These are phyloP conservation scores for Clostera curtula DNA, from an alignment of 2,888 invertebrate species.

Conservation along the genomic window DNA sequence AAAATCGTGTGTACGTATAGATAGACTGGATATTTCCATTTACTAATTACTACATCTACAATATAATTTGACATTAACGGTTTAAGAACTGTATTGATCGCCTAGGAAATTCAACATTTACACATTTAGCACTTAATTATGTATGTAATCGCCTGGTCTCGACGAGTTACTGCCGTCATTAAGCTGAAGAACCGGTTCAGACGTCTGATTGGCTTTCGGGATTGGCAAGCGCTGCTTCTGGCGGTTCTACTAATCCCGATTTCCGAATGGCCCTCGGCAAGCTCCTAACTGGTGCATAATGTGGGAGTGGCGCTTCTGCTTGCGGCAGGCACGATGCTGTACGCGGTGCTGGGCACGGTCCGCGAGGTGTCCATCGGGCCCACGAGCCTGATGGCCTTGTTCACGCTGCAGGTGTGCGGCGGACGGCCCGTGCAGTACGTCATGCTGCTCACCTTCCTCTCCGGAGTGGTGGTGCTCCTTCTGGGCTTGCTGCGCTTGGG, in stretches of 20 bases:
- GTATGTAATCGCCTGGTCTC: too few relatives aligned
- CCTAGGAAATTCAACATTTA: too few relatives aligned
- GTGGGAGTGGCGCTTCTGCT: not conserved
- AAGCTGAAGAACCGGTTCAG: too few relatives aligned
- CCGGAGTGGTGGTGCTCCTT: conserved; percentile 83
- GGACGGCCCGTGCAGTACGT: conserved; percentile 82
- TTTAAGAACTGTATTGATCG: too few relatives aligned
- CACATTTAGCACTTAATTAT: too few relatives aligned
- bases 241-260: not conserved
- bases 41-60: too few relatives aligned
- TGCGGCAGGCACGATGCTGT: conserved; percentile 83
- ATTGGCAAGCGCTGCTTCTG: not conserved
- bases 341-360: conserved; percentile 90
- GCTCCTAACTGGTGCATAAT: not conserved
- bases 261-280: not conserved
- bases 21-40: too few relatives aligned
- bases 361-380: conserved; percentile 94
- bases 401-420: conserved; percentile 83
- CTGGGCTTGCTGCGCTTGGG: conserved; percentile 90
- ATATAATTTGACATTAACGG: too few relatives aligned
- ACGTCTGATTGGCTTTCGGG: not conserved
- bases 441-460: conserved; percentile 83
- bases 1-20: too few relatives aligned
- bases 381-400: conserved; percentile 92
- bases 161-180: too few relatives aligned